Evolutionary conservation across 2,888 invertebrate genomes (phyloP).

Genomic region (Frankliniella intonsa): DNA sequence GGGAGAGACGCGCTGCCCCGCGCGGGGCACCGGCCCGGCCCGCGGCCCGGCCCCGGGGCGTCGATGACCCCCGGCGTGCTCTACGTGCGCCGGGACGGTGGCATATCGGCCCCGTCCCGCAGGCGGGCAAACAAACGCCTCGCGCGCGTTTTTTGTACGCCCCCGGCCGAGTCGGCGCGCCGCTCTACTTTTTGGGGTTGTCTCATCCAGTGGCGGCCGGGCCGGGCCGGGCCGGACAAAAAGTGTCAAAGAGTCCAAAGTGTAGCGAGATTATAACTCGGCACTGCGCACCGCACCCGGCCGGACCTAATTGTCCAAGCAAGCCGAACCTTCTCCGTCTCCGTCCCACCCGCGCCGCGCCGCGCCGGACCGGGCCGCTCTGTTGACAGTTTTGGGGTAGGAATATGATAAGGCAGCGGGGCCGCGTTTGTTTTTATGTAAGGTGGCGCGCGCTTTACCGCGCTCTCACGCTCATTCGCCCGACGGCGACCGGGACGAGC

Average conservation of each 20-base stretch:
- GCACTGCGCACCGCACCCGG: neutral
- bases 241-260: constrained; percentile 9
- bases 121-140: neutral
- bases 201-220: neutral
- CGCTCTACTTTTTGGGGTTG: neutral
- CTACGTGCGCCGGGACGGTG: neutral
- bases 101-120: neutral
- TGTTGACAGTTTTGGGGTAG: too few species aligned
- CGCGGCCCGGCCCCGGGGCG: neutral
- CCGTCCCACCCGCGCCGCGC: too few species aligned
- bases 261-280: neutral
- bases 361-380: too few species aligned
- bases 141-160: neutral
- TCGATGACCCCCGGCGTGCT: neutral
- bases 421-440: neutral
- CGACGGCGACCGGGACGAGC: too few species aligned
- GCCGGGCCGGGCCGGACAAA: neutral
- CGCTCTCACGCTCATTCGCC: too few species aligned
- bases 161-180: neutral
- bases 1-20: neutral
- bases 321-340: too few species aligned
- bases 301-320: constrained; percentile 5
- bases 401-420: neutral
- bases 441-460: neutral
- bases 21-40: neutral